These are phyloP conservation scores for Bubo blakistoni DNA, from an alignment of 2,113 vertebrate genomes.

Conservation along the genomic window DNA sequence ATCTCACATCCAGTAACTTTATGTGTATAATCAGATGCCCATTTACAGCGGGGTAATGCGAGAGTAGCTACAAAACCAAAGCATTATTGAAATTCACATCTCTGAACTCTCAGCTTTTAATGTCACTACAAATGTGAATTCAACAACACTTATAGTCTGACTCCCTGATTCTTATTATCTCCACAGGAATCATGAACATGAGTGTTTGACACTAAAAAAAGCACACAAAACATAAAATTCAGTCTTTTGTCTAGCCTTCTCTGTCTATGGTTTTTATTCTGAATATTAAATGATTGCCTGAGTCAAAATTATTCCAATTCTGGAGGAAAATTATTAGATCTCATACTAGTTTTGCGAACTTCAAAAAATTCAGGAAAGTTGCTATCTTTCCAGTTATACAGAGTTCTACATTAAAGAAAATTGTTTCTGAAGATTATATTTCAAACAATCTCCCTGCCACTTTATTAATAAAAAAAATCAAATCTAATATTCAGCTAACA, in stretches of 20 bases:
- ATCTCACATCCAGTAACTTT: neutral
- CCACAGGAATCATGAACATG: neutral
- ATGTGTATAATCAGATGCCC: neutral
- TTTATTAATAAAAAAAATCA: neutral
- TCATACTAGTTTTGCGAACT: neutral
- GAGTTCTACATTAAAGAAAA: neutral
- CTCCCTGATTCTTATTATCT: neutral
- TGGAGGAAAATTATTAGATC: neutral
- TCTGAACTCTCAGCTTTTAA: neutral
- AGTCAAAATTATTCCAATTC: neutral
- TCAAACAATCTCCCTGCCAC: neutral
- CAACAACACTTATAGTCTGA: neutral
- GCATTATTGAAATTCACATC: neutral
- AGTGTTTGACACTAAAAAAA: neutral
- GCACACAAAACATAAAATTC: neutral
- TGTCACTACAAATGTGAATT: neutral
- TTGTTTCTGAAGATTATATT: neutral
- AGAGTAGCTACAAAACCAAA: neutral
- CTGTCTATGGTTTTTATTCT: neutral
- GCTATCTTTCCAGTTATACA: neutral
- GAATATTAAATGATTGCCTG: neutral
- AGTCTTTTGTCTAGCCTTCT: neutral
- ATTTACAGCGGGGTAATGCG: neutral
- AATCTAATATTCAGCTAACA: neutral
- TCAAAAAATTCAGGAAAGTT: neutral